A percentile compares a stretch with the other conserved stretches of the same genome.
Conservation (phyloP, 1,140 invertebrate genomes). For the Drosophila cardini region DNA sequence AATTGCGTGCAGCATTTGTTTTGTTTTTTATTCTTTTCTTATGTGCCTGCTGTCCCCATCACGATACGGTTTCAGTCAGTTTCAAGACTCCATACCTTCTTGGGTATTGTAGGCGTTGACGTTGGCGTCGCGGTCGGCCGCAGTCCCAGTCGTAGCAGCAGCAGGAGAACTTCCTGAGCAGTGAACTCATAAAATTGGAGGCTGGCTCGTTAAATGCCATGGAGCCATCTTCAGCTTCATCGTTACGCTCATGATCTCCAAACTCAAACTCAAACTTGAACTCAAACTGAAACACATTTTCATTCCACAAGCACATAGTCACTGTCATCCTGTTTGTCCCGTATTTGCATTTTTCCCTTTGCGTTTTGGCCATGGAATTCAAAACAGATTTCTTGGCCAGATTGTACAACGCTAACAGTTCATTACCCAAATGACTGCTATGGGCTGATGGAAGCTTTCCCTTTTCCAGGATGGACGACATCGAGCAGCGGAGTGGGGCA, state of each 20-base stretch:
- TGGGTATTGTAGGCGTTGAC: constrained; percentile 6
- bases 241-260: constrained; percentile 7
- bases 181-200: constrained; percentile 46
- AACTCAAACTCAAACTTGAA: neutral
- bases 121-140: constrained; percentile 38
- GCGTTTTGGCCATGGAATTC: constrained; percentile 62
- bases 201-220: constrained; percentile 42
- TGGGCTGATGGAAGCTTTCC: constrained; percentile 2
- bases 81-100: constrained; percentile 1
- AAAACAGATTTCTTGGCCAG: constrained; percentile 81
- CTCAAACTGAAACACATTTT: neutral
- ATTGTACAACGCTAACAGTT: constrained; percentile 79
- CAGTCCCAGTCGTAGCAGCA: neutral
- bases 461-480: neutral
- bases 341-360: constrained; percentile 72
- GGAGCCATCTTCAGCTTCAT: constrained; percentile 5
- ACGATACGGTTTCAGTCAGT: neutral
- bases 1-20: constrained; percentile 59
- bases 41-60: neutral
- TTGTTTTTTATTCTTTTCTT: neutral
- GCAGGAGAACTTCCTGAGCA: neutral
- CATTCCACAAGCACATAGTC: neutral
- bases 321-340: constrained; percentile 15
- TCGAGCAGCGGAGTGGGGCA: neutral
- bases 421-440: constrained; percentile 78